Base-by-base conservation (phyloP, 2,113 vertebrate genomes). In the Grammomys surdaster region DNA sequence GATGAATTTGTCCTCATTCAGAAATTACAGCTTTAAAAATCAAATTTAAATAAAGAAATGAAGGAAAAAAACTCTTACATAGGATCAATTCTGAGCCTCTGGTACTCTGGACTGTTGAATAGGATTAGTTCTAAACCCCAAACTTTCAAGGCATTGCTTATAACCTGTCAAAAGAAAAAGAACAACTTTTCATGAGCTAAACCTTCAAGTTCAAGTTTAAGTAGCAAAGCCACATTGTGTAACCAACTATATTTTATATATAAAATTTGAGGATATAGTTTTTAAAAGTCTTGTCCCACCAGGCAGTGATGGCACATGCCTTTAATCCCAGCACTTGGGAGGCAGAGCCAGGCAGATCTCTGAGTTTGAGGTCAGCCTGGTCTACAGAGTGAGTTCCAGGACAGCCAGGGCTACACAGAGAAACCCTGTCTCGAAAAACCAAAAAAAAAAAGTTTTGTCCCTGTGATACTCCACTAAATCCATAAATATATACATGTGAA, bases 61-160 rank as follows among this genome's bases (percentile, higher is more conserved):
- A 17, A 98, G 96, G 94, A 96, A 93, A 96, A 85, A 77, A 91
- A 31, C 96, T n/a, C 99, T 99, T 99, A 99, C 99, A 99, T 99
- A 97, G 99, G 99, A 96, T 99, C 99, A 58, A 99, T 99, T 97
- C 99, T 99, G 97, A 99, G 98, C 91, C 98, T 99, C 98, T 99
- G 99, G 98, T 99, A 99, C 96, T 99, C 99, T 96, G 99, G 99
- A 96, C 99, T 99, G 99, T 99, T 99, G 98, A 99, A 99, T 90
- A 99, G 99, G 98, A 99, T 99, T 97, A 99, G 98, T 97, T 99
- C 99, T 99, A 99, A 99, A 95, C 99, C 99, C 99, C 99, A 99
- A 51, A 99, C 99, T 98, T 99, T 99, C 97, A 99, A 98, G 96
- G 99, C 99, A 98, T 99, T 99, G 98, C 99, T 99, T 98, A 99